Base-by-base conservation (phyloP, 2,888 invertebrate genomes). In the Gari tellinella region DNA sequence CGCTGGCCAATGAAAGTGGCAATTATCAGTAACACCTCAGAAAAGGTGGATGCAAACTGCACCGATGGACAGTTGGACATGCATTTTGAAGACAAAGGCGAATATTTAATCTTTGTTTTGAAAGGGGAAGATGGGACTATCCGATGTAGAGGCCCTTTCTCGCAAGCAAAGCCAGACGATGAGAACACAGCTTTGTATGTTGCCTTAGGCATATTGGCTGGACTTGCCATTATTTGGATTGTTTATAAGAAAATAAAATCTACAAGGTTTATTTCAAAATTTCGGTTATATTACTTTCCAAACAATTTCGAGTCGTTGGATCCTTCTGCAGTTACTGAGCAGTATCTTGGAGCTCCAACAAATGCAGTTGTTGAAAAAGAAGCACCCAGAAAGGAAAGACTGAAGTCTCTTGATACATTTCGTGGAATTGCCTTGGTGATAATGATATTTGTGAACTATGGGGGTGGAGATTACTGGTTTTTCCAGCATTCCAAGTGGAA, bases 401-500 rank as follows among this genome's bases (percentile, higher is more conserved):
- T 92, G 14, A 82, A 83, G 52, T 91, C 91, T 5, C 69, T 92
- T 4, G 92, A 92, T 73, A 84, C 91, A 14, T 91, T 92, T 72
- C 86, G 90, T 91, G 93, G 91, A 85, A 76, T 72, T 72, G 67
- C 57, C 7, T 61, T 80, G 12, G 94, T 95, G 25, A 91, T 96
- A 21, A 97, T 97, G 97, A 95, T 97, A 82, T 96, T 97, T 93
- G 95, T 96, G 26, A 96, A 97, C 92, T 95, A 95, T 74, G 96
- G 96, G 14, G 96, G 96, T 0, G 98, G 98, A 0, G 94, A 95
- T 2, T 98, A 97, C 91, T 94, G 94, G 87, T 86, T 86, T 68
- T 88, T 98, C 86, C 95, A 96, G 51, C 99, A 99, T 90, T 95
- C 96, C 0, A 94, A 95, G 3, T 99, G 98, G 99, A 85, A 85